Evolutionary conservation across 2,797 vertebrate species (phyloP), one percentile per base, ranked within the genome.

Genomic region (Gambelia wislizenii): DNA sequence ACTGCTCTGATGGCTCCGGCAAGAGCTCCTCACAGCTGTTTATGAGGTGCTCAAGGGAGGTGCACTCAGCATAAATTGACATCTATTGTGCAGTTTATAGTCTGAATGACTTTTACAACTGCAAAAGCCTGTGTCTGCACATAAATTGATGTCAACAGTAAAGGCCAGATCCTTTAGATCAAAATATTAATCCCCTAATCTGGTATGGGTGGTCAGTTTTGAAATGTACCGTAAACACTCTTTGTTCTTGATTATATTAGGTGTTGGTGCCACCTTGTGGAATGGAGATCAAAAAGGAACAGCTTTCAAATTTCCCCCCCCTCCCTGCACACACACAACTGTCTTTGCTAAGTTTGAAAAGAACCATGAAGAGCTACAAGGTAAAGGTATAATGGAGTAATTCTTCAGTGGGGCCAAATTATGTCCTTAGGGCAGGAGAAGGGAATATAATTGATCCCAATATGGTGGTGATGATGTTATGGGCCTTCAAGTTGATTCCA

Each of bases 181-280:
- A 95, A 96, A 97, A 96, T 97, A 96, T 96, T 96, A 96, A 96
- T 97, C 95, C 92, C 92, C 94, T 96, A 96, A 96, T 96, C 96
- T 96, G 95, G 96, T 96, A 96, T 89, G 96, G 95, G 94, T 95
- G 94, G 94, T 91, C 70, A 10, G 93, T 86, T 96, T 92, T 95
- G 93, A 95, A 95, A 95, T 88, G 93, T n/a, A n/a, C n/a, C n/a
- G n/a, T 39, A 96, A 96, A 96, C 92, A 78, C 39, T 89, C 90
- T 78, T 79, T 86, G 44, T 86, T 56, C 69, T 87, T 75, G 8
- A 91, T 95, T 94, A 79, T 84, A 93, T 96, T 95, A 93, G 95
- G 92, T 93, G 89, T 96, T 95, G 93, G 92, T 94, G 95, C 96
- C 96, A 95, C 95, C 96, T 95, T 95, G 96, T 96, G 96, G 96